Evolutionary conservation across 1,140 invertebrate species (phyloP).

Genomic region (Papilio polyxenes): DNA sequence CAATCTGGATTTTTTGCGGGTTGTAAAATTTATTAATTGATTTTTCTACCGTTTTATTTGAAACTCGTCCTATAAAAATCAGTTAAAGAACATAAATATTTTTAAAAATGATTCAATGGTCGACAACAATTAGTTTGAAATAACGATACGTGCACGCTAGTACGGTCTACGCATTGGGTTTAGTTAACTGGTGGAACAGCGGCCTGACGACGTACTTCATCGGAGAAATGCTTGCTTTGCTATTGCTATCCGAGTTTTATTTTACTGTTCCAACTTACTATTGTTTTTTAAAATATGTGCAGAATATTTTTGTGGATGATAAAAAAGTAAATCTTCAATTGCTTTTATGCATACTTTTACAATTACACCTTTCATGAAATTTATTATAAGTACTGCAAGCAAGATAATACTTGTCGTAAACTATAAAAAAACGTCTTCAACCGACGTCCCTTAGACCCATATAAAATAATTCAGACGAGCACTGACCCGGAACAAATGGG

Average conservation of each 20-base stretch:
- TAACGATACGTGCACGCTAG: neutral
- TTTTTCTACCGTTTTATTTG: neutral
- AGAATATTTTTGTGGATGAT: neutral
- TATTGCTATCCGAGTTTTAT: neutral
- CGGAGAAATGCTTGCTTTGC: neutral
- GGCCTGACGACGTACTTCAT: neutral
- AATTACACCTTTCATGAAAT: neutral
- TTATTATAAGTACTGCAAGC: neutral
- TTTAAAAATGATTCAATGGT: neutral
- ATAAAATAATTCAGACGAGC: slow-evolving; percentile 20
- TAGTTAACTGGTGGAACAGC: neutral
- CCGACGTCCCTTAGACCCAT: slow-evolving; percentile 5
- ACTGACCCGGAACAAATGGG: slow-evolving; percentile 11
- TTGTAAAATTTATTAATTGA: no score
- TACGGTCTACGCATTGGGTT: neutral
- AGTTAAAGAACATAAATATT: neutral
- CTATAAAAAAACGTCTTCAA: slow-evolving; percentile 3
- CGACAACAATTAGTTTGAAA: neutral
- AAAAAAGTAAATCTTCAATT: neutral
- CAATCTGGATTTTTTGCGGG: no score
- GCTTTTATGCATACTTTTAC: neutral
- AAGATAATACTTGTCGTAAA: neutral
- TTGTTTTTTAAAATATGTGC: no score
- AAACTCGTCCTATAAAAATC: neutral
- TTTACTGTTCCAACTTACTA: neutral